phyloP scores from a whole-genome alignment of 2,888 invertebrate species.

The Tricholauxania praeusta region DNA sequence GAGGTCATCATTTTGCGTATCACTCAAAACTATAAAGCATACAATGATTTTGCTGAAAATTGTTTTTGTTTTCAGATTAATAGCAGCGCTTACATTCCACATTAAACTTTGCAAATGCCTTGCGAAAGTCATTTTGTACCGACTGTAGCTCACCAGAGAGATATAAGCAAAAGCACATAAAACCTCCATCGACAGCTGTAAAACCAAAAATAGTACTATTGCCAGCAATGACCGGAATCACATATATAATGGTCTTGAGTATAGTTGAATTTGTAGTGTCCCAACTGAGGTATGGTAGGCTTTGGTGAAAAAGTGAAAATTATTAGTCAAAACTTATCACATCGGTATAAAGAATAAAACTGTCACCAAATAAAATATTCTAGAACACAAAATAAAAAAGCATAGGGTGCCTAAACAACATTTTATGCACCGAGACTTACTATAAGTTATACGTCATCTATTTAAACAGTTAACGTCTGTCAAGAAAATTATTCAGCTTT shows the following conservation, averaged over 20 bases:
- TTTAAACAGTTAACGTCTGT: no score
- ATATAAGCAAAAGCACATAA: conserved; percentile 25
- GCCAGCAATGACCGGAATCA: neutral
- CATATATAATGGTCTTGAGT: neutral
- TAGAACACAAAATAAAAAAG: no score
- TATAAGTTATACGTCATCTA: no score
- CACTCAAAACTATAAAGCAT: conserved; percentile 6
- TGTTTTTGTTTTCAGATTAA: neutral
- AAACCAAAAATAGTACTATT: conserved; percentile 25
- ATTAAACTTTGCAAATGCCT: conserved; percentile 7
- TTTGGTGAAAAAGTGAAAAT: neutral
- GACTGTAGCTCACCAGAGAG: conserved; percentile 11
- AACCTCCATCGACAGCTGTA: conserved; percentile 11
- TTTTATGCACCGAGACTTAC: no score
- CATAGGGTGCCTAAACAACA: no score
- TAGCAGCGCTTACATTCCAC: neutral
- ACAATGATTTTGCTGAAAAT: neutral
- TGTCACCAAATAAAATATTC: neutral
- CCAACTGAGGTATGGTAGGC: conserved; percentile 2
- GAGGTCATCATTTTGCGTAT: conserved; percentile 1
- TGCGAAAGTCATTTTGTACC: conserved; percentile 11
- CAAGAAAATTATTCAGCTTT: no score
- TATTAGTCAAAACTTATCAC: neutral
- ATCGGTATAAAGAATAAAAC: neutral
- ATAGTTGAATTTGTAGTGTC: neutral